These are phyloP conservation scores for Drosophila arizonae DNA, from an alignment of 1,140 invertebrate genomes.

Conservation along the genomic window DNA sequence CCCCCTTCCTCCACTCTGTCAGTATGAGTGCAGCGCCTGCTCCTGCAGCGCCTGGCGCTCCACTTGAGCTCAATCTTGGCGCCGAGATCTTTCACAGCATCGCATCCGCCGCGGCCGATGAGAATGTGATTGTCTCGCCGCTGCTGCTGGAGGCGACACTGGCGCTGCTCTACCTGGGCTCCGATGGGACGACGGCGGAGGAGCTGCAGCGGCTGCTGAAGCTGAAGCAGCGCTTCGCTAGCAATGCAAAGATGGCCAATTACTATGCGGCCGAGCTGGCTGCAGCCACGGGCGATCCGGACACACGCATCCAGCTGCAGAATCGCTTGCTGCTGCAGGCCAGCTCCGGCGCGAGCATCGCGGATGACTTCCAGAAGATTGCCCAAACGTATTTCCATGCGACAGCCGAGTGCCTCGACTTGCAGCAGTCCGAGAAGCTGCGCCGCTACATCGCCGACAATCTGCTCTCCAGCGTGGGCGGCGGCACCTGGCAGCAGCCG, in stretches of 20 bases:
- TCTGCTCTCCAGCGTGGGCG: conserved; percentile 49
- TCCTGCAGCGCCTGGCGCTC: not conserved
- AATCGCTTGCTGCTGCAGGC: conserved; percentile 56
- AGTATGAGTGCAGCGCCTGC: conserved; percentile 54
- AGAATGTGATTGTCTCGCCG: conserved; percentile 73
- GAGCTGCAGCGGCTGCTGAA: conserved; percentile 61
- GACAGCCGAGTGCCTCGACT: conserved; percentile 51
- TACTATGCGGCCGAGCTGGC: conserved; percentile 65
- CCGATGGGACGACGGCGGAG: conserved; percentile 71
- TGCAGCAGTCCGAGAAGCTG: conserved; percentile 66
- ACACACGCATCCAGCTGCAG: conserved; percentile 61
- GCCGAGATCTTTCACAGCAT: conserved; percentile 62
- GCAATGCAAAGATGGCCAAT: conserved; percentile 81
- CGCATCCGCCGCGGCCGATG: conserved; percentile 40
- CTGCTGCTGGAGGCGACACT: conserved; percentile 65
- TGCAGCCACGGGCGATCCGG: conserved; percentile 42
- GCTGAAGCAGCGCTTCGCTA: conserved; percentile 68
- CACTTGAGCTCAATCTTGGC: conserved; percentile 38
- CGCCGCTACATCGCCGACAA: conserved; percentile 45
- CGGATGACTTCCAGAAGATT: conserved; percentile 76
- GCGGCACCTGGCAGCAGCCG: conserved; percentile 49
- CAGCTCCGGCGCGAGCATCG: conserved; percentile 14
- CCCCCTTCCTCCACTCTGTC: not conserved
- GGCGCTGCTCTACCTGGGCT: conserved; percentile 69
- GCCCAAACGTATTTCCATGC: conserved; percentile 77